These are phyloP conservation scores for Agelaius phoeniceus DNA, from an alignment of 2,113 vertebrate species.

Conservation along the genomic window DNA sequence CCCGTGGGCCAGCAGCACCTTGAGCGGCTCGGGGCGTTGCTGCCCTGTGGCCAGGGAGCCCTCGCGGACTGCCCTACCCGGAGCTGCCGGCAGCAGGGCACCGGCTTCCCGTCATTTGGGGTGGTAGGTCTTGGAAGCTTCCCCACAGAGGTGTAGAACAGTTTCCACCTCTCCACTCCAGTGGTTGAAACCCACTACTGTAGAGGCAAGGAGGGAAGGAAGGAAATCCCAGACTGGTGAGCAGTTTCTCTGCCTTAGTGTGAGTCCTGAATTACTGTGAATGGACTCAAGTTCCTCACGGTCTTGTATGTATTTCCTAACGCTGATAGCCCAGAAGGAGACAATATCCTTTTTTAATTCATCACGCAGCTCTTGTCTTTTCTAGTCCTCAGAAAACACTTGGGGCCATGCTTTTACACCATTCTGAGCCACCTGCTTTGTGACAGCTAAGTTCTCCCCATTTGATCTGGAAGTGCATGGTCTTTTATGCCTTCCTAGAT, in stretches of 20 bases:
- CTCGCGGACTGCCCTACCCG: neutral
- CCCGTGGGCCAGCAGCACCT: neutral
- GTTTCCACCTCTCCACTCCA: neutral
- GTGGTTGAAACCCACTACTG: neutral
- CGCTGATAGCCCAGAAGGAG: neutral
- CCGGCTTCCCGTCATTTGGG: neutral
- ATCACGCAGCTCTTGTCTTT: neutral
- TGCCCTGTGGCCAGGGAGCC: neutral
- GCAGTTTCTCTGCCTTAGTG: neutral
- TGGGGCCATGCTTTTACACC: neutral
- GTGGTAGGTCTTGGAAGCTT: neutral
- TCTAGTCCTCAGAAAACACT: neutral
- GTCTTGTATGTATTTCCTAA: neutral
- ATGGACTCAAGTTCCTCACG: neutral
- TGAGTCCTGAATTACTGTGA: neutral
- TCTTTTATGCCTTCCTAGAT: neutral
- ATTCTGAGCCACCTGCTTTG: neutral
- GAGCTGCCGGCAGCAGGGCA: neutral
- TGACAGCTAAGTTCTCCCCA: neutral
- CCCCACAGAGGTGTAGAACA: neutral
- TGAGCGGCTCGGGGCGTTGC: neutral
- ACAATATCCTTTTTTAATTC: neutral
- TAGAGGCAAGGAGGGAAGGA: neutral
- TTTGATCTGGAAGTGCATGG: neutral
- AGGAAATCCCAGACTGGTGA: neutral